Evolutionary conservation across 2,888 invertebrate species (phyloP), one percentile per base, ranked within the genome.

Genomic region (Helicoverpa assulta): DNA sequence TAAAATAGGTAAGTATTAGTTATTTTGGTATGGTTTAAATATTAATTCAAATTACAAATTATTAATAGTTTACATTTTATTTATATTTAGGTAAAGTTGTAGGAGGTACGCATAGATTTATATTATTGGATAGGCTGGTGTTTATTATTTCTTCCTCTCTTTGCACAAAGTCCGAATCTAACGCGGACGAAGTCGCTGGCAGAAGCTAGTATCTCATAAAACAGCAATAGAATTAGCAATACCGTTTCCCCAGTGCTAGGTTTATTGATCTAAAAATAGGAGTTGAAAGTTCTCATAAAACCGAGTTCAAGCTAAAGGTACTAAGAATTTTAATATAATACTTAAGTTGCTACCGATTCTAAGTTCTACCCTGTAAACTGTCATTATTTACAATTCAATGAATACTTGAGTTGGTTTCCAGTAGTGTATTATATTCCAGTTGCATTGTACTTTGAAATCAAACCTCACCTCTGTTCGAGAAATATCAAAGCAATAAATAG

Each of bases 261-360:
- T 61, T 57, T 54, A 76, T 71, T 66, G 66, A 57, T 54, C 51
- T 54, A 53, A 54, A 70, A 70, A 71, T 56, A 47, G 43, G 10
- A 51, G 57, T 76, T 70, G 60, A 61, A 76, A 60, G 60, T 70
- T 50, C 54, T 54, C 63, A 33, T 69, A 63, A 62, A 74, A 54
- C 29, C 21, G 29, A 55, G 47, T 50, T 70, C 26, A 53, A 70
- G 26, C n/a, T 14, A 55, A 2, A 19, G 29, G 37, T 21, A 67
- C 60, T 62, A 62, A 47, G 47, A 47, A 47, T 56, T 66, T 60
- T 33, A 59, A 67, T 56, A 21, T 43, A 56, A 55, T 56, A 40
- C 40, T 40, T 40, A 33, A 16, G 18, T 37, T 53, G 56, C 33
- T 26, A 51, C 29, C 21, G 67, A 18, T 59, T 12, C 19, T 21